phyloP scores from a whole-genome alignment of 2,888 invertebrate species.

The Suillia variegata region DNA sequence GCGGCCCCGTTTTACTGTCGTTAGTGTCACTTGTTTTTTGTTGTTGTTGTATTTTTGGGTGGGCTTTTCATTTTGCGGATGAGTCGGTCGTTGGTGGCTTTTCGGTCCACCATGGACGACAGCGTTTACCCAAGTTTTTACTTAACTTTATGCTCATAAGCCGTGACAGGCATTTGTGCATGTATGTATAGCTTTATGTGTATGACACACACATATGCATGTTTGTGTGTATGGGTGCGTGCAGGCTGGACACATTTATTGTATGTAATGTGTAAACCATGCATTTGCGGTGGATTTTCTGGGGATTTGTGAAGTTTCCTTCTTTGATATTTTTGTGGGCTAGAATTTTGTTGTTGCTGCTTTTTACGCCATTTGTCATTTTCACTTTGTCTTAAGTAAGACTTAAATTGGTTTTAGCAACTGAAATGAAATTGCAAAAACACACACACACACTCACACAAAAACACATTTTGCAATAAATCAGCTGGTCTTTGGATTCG shows the following conservation, averaged over 20 bases:
- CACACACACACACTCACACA: too few species aligned
- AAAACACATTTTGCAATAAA: background rate
- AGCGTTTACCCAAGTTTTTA: too few species aligned
- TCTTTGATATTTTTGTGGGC: background rate
- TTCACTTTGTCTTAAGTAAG: constrained; percentile 3
- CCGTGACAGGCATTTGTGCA: background rate
- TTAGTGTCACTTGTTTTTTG: too few species aligned
- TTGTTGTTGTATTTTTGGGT: background rate
- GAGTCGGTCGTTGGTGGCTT: too few species aligned
- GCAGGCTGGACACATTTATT: background rate
- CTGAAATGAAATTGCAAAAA: constrained; percentile 1
- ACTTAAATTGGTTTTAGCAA: constrained; percentile 3
- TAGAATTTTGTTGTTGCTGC: background rate
- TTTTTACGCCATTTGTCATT: background rate
- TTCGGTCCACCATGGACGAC: background rate
- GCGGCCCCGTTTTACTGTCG: too few species aligned
- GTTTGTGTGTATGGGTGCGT: background rate
- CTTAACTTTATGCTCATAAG: background rate
- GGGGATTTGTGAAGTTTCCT: background rate
- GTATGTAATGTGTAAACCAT: background rate
- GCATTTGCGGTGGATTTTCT: background rate
- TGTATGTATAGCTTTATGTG: background rate
- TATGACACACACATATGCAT: background rate
- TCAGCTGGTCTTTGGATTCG: background rate
- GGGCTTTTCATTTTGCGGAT: too few species aligned